Evolutionary conservation across 1,140 invertebrate species (phyloP), one percentile per base, ranked within the genome.

Genomic region (Diorhabda sublineata): DNA sequence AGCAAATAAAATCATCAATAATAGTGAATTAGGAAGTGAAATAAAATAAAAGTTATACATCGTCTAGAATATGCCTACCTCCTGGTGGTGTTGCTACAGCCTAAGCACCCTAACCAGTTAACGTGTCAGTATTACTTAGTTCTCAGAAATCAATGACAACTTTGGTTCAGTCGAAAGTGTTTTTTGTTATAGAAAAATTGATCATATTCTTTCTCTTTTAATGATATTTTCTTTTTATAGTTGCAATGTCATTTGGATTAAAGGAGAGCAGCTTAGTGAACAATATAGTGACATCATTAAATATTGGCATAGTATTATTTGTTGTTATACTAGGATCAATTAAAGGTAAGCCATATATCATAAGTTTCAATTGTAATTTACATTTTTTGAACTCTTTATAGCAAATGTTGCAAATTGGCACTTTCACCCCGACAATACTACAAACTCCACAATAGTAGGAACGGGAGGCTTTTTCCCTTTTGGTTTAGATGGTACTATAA

Each of bases 401-500:
- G 88, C 87, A 72, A 79, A 90, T 76, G 72, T 81, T 4, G 76
- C 81, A 3, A 93, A 93, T 80, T 93, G 92, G 92, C 77, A 76
- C 2, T 87, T 92, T 56, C 70, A 84, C 0, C 57, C 81, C 0
- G 80, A 82, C 4, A 78, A 87, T 5, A 84, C 87, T 2, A 75
- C 80, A 9, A 84, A 82, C 44, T 79, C 84, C 62, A 80, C 80
- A 3, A 77, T 82, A 44, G 86, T 84, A 70, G 85, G 90, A 1
- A 81, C 79, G 0, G 93, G 94, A 4, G 94, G 93, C 2, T 96
- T 96, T 77, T 88, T 93, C 80, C 94, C 94, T 0, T 96, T 88
- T 80, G 94, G 94, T 0, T 77, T 95, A 7, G 85, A 85, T 3
- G 94, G 94, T 3, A 86, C 93, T n/a, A 90, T 94, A 86, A 84